Base-by-base conservation (phyloP, 2,888 invertebrate species). In the Drosophila fungiperda region DNA sequence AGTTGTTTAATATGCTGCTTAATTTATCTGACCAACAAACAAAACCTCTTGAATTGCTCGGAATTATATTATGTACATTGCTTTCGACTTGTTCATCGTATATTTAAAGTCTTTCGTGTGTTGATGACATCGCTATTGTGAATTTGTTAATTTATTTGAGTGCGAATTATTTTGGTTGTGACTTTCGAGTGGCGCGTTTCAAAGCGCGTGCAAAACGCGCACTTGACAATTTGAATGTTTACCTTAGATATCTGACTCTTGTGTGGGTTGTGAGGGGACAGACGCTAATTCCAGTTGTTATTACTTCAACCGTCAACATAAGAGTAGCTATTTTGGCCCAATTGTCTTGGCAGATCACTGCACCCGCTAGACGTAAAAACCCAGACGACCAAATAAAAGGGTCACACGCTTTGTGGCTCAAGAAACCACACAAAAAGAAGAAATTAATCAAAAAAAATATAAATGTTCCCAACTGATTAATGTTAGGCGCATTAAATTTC, bases 401-500 rank as follows among this genome's bases (percentile, higher is more conserved):
- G 54, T 38, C 38, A n/a, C 54, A 54, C 54, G 38, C 38, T 55
- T 36, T n/a, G 54, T 38, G 54, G 38, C 54, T n/a, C n/a, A 38
- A 8, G 12, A 12, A 38, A 23, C 15, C 23, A 38, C 54, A 29
- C 29, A 29, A 11, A 1, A 0, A 38, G n/a, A 23, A 26, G 23
- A 23, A 12, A 36, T n/a, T n/a, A n/a, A n/a, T n/a, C n/a, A 26
- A 5, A 9, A 5, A 32, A 35, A 26, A 54, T 54, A 38, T 36
- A 9, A 11, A 64, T 57, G 58, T 78, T 76, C 74, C 70, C 65
- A 69, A 73, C 70, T 82, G 85, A 85, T 85, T 87, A 73, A 85
- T 85, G 80, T 78, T 77, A 50, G 57, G 50, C 70, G 70, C 70
- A 80, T 85, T 85, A 85, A 72, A 70, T 84, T 87, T 82, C 85